Conservation (phyloP, 2,797 vertebrate species). For the Hafferia zeledoni region DNA sequence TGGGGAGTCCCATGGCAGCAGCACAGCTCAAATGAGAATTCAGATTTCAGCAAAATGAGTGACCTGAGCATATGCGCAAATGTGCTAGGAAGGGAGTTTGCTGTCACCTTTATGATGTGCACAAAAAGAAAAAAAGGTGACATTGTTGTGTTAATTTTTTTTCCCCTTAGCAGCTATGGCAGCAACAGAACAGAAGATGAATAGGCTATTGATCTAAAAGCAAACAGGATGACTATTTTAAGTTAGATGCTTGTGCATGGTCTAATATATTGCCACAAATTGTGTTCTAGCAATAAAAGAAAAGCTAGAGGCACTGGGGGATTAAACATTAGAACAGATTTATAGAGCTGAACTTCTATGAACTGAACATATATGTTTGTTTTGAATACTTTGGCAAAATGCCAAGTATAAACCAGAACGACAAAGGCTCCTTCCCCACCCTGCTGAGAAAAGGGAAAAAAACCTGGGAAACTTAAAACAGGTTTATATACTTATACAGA, state of each 20-base stretch:
- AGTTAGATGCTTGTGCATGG: not conserved
- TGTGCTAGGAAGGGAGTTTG: not conserved
- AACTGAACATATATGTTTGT: not conserved
- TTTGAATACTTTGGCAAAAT: too few species aligned
- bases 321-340: not conserved
- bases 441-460: too few species aligned
- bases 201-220: slow-evolving; percentile 31
- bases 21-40: not conserved
- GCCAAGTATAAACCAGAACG: too few species aligned
- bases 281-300: not conserved
- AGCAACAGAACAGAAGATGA: not conserved
- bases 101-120: not conserved
- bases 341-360: not conserved
- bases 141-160: not conserved
- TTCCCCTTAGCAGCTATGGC: not conserved
- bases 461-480: too few species aligned
- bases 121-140: not conserved
- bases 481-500: too few species aligned
- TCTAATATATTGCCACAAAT: not conserved
- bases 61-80: not conserved
- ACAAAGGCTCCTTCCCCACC: too few species aligned
- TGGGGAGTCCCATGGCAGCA: rapidly evolving
- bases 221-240: slow-evolving; percentile 6
- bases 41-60: not conserved
- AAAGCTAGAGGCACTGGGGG: not conserved